Evolutionary conservation across 1,140 invertebrate species (phyloP).

Genomic region (Dinoponera quadriceps): DNA sequence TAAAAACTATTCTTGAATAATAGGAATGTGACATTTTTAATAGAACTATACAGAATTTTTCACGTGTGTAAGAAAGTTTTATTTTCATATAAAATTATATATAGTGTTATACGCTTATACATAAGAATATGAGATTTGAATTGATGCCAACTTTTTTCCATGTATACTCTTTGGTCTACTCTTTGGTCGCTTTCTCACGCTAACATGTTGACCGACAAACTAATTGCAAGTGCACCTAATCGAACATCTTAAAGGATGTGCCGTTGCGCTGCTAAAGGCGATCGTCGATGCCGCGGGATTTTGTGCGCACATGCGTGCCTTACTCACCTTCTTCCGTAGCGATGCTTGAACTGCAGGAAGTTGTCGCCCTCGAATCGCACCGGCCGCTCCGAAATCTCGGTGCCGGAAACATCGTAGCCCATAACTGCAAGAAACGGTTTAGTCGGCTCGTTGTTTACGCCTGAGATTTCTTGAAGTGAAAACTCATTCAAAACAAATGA

Average conservation of each 20-base stretch:
- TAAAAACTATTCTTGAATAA: too few species aligned
- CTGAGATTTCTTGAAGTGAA: not conserved
- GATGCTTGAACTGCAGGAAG: conserved; percentile 88
- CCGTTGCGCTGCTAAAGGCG: conserved; percentile 4
- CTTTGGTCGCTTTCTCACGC: conserved; percentile 70
- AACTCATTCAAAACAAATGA: too few species aligned
- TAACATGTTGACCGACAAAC: not conserved
- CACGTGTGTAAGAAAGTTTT: too few species aligned
- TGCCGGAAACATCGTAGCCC: conserved; percentile 82
- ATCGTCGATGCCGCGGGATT: not conserved
- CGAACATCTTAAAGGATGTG: conserved; percentile 51
- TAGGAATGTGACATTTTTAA: too few species aligned
- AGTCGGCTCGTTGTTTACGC: not conserved
- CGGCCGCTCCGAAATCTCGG: conserved; percentile 86
- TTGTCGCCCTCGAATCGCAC: conserved; percentile 89
- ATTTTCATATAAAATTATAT: too few species aligned
- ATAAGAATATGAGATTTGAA: too few species aligned
- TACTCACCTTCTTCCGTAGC: conserved; percentile 87
- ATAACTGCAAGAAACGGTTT: conserved; percentile 76
- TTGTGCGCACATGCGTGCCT: not conserved
- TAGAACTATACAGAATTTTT: too few species aligned
- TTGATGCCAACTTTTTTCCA: too few species aligned
- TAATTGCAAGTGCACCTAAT: conserved; percentile 51
- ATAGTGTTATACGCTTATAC: too few species aligned
- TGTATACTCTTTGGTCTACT: too few species aligned